A percentile compares a stretch with the other conserved stretches of the same genome.
phyloP scores from a whole-genome alignment of 1,140 invertebrate genomes.

The Drosophila carrolli region DNA sequence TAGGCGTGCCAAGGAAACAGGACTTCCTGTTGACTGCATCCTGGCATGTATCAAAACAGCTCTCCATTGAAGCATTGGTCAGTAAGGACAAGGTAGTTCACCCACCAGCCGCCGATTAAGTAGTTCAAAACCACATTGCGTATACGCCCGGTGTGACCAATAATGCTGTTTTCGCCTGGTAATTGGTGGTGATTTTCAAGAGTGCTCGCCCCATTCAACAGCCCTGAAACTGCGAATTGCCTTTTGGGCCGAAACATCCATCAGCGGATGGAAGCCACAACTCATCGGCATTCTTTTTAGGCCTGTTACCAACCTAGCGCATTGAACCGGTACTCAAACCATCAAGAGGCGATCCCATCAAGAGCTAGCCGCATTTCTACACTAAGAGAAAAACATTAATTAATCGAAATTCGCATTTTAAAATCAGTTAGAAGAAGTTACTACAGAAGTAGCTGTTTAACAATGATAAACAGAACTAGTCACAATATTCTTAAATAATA shows the following conservation, averaged over 20 bases:
- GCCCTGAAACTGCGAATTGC: conserved; percentile 10
- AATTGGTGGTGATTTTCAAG: conserved; percentile 31
- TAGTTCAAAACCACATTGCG: conserved; percentile 4
- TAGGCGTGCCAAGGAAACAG: conserved; percentile 45
- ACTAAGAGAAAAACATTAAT: conserved; percentile 1
- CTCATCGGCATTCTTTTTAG: conserved; percentile 6
- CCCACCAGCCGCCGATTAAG: background rate
- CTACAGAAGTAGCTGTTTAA: too few relatives aligned
- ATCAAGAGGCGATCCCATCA: conserved; percentile 10
- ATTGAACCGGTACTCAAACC: conserved; percentile 19
- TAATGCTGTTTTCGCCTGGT: conserved; percentile 31
- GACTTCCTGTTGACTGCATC: conserved; percentile 48
- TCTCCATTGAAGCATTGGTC: background rate
- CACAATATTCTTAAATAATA: too few relatives aligned
- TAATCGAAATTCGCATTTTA: too few relatives aligned
- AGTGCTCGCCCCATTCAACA: background rate
- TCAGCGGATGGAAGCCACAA: conserved; percentile 4
- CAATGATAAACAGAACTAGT: too few relatives aligned
- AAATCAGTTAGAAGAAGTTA: too few relatives aligned
- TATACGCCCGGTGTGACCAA: conserved; percentile 11
- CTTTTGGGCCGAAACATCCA: conserved; percentile 1
- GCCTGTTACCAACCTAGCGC: conserved; percentile 6
- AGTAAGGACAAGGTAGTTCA: too few relatives aligned
- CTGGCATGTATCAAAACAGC: conserved; percentile 12
- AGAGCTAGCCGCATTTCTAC: background rate